Evolutionary conservation across 2,797 vertebrate genomes (phyloP).

Genomic region (Acanthis flammea): DNA sequence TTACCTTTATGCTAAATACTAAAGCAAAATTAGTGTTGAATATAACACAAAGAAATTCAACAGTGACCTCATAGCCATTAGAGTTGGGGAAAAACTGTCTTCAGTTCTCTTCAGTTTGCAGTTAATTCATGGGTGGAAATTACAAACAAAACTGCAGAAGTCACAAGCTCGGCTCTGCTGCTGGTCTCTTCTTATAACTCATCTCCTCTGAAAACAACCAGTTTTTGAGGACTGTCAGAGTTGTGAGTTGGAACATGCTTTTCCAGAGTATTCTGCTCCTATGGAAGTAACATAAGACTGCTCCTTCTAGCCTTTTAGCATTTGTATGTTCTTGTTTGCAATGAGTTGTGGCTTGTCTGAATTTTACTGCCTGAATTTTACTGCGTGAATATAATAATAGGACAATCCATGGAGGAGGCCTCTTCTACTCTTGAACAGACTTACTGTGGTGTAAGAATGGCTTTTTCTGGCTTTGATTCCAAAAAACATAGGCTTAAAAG

Average conservation of each 20-base stretch:
- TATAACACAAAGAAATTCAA: neutral
- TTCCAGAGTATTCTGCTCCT: neutral
- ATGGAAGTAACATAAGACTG: neutral
- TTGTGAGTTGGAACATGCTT: neutral
- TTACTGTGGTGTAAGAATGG: neutral
- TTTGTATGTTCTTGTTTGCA: neutral
- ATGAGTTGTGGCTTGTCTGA: slow-evolving; percentile 40
- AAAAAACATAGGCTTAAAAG: neutral
- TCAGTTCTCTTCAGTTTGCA: neutral
- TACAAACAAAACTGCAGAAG: neutral
- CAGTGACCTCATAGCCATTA: neutral
- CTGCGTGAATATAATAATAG: neutral
- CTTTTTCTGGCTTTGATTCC: slow-evolving; percentile 36
- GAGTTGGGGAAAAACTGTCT: neutral
- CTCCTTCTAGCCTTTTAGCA: neutral
- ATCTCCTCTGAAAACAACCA: neutral
- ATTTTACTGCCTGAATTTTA: slow-evolving; percentile 46
- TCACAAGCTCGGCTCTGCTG: neutral
- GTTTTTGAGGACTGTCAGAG: neutral
- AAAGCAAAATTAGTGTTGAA: neutral
- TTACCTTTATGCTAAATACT: neutral
- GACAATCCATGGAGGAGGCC: neutral
- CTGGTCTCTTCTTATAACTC: neutral
- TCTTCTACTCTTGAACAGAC: neutral
- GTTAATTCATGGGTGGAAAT: neutral